These are phyloP conservation scores for Cheilosia soror DNA, from an alignment of 2,888 invertebrate species.

Conservation along the genomic window DNA sequence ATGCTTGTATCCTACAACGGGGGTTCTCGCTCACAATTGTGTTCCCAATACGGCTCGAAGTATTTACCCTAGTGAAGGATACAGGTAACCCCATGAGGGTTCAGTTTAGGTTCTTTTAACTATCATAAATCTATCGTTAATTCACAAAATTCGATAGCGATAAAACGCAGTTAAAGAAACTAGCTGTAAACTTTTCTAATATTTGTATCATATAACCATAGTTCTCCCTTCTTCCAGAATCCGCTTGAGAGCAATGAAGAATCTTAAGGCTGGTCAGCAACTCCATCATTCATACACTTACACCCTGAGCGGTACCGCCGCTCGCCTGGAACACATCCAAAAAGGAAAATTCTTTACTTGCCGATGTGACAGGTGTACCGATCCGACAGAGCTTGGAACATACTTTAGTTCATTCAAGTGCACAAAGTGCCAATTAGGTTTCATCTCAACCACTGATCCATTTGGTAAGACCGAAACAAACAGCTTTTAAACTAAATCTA, in stretches of 20 bases:
- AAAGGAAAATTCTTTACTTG: conserved; percentile 93
- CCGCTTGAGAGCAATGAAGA: conserved; percentile 88
- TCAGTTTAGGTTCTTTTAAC: too few species aligned
- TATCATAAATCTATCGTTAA: too few species aligned
- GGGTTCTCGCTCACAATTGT: conserved; percentile 91
- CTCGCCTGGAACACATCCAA: conserved; percentile 88
- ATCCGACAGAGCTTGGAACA: conserved; percentile 92
- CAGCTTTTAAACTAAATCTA: not conserved
- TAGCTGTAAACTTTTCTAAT: too few species aligned
- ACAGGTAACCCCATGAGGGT: conserved; percentile 82
- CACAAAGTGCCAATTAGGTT: conserved; percentile 89
- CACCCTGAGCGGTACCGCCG: conserved; percentile 89
- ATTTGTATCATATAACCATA: too few species aligned
- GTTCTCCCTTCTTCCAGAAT: conserved; percentile 84
- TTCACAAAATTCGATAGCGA: not conserved
- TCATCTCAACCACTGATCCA: conserved; percentile 87
- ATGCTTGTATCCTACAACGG: conserved; percentile 90
- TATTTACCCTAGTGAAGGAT: conserved; percentile 85
- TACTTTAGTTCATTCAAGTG: conserved; percentile 92
- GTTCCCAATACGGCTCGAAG: conserved; percentile 91
- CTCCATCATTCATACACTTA: conserved; percentile 91
- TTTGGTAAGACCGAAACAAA: conserved; percentile 85
- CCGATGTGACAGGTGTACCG: conserved; percentile 89
- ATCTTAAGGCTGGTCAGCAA: conserved; percentile 87
- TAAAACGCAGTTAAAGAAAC: too few species aligned